These are phyloP conservation scores for Camponotus vicinus DNA, from an alignment of 1,140 invertebrate genomes.

Conservation along the genomic window DNA sequence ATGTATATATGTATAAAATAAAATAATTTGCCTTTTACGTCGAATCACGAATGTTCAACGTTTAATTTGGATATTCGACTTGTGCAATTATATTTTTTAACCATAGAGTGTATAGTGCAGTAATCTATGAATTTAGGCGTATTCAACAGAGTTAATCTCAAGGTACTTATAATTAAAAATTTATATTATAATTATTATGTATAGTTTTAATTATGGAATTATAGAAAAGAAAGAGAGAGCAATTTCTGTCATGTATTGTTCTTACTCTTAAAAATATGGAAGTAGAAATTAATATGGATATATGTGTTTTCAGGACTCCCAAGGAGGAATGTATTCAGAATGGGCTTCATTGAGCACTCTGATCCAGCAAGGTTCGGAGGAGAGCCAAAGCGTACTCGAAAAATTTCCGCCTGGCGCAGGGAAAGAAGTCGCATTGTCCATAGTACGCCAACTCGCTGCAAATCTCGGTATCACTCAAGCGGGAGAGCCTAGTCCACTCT, in stretches of 20 bases:
- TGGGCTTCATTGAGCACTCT: constrained; percentile 92
- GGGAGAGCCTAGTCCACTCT: constrained; percentile 91
- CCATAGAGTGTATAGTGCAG: constrained; percentile 59
- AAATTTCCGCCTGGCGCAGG: constrained; percentile 93
- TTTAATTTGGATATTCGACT: neutral
- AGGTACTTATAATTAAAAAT: constrained; percentile 84
- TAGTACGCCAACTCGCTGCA: constrained; percentile 93
- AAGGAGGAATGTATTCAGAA: constrained; percentile 94
- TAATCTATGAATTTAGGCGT: constrained; percentile 92
- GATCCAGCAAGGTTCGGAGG: constrained; percentile 89
- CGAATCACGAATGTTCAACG: neutral
- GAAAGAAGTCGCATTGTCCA: constrained; percentile 93
- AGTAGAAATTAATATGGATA: neutral
- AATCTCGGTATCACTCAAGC: constrained; percentile 92
- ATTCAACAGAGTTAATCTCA: constrained; percentile 91
- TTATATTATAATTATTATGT: neutral
- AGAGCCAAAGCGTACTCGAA: constrained; percentile 93
- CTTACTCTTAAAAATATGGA: too few species aligned
- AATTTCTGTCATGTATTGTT: too few species aligned
- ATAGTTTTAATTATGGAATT: neutral
- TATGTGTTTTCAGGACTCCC: constrained; percentile 77
- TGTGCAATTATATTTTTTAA: constrained; percentile 40
- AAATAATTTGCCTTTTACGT: neutral
- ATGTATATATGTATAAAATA: constrained; percentile 4
- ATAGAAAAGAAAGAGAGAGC: too few species aligned